Evolutionary conservation across 2,888 invertebrate species (phyloP).

Genomic region (Eupeodes luniger): DNA sequence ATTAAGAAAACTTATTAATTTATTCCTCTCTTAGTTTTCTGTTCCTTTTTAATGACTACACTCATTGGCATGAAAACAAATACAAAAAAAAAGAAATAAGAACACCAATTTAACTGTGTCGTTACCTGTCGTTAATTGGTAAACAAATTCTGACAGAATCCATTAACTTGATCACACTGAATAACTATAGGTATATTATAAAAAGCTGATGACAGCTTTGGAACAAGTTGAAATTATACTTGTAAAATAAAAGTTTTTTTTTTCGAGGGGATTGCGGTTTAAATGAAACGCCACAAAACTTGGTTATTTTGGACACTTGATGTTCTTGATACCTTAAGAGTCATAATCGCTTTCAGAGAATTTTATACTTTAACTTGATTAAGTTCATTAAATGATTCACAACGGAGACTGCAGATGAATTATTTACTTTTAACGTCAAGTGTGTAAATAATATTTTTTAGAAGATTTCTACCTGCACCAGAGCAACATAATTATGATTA

Average conservation of each 20-base stretch:
- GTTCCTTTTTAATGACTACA: slow-evolving; percentile 4
- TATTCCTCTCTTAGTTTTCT: neutral
- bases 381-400: neutral
- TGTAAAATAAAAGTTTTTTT: slow-evolving; percentile 13
- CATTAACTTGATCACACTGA: slow-evolving; percentile 27
- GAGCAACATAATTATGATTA: too few relatives aligned
- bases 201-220: neutral
- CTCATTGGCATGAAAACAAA: neutral
- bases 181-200: neutral
- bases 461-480: too few relatives aligned
- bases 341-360: neutral
- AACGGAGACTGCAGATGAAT: neutral
- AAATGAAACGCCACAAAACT: neutral
- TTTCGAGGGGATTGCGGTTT: neutral
- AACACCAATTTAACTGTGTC: neutral
- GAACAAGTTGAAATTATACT: neutral
- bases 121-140: neutral
- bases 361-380: neutral
- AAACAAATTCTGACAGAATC: slow-evolving; percentile 22
- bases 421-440: neutral
- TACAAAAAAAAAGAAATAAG: neutral
- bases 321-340: neutral
- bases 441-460: too few relatives aligned
- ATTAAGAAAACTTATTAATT: slow-evolving; percentile 21
- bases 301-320: too few relatives aligned